Evolutionary conservation across 2,888 invertebrate species (phyloP).

Genomic region (Clistopyga incitator): DNA sequence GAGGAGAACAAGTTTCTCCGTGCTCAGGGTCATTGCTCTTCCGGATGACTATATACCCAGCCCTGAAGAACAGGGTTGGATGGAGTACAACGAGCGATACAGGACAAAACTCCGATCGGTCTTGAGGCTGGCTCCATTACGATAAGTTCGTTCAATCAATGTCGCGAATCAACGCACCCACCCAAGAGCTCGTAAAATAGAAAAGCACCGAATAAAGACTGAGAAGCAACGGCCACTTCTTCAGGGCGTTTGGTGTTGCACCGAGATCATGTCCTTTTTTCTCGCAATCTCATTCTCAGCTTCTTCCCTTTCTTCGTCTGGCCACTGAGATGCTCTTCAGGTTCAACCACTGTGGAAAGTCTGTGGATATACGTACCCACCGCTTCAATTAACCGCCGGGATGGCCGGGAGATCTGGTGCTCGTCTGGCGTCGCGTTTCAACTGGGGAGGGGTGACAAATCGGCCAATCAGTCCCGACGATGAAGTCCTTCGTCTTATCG

Average conservation of each 20-base stretch:
- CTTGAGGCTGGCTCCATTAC: constrained; percentile 71
- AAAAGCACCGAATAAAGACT: constrained; percentile 58
- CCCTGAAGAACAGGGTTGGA: constrained; percentile 9
- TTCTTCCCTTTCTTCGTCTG: constrained; percentile 31
- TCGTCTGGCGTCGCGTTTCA: constrained; percentile 66
- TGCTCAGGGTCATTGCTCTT: constrained; percentile 62
- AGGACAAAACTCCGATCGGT: constrained; percentile 72
- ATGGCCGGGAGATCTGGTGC: constrained; percentile 56
- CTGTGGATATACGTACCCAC: constrained; percentile 62
- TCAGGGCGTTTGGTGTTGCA: constrained; percentile 11
- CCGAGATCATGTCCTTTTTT: constrained; percentile 8
- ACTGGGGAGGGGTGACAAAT: constrained; percentile 77
- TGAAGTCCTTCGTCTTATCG: constrained; percentile 81
- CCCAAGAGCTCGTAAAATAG: constrained; percentile 54
- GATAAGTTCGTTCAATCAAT: constrained; percentile 76
- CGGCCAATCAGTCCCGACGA: constrained; percentile 81
- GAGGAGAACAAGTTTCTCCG: constrained; percentile 59
- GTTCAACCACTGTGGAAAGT: constrained; percentile 40
- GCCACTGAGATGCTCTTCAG: constrained; percentile 20
- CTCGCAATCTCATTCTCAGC: constrained; percentile 13
- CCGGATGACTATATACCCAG: constrained; percentile 34
- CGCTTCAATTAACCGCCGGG: constrained; percentile 78
- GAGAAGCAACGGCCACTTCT: constrained; percentile 24
- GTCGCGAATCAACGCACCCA: constrained; percentile 73
- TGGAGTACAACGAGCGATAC: constrained; percentile 67